Percentiles rank a stretch among this genome's conserved stretches.
Evolutionary conservation across 2,888 invertebrate species (phyloP).

Genomic region (Cephus nigrinus): DNA sequence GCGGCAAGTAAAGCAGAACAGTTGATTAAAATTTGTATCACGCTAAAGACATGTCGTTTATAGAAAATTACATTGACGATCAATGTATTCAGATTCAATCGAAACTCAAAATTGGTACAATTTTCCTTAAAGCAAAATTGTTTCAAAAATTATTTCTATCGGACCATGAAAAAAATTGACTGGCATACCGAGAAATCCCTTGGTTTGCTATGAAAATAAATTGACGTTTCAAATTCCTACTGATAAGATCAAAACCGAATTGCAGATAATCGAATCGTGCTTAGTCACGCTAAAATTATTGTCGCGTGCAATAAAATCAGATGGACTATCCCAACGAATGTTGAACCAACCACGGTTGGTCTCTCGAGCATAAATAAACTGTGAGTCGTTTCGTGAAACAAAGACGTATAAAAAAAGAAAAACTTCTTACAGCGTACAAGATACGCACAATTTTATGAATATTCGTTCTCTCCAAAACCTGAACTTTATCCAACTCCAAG

Average conservation of each 20-base stretch:
- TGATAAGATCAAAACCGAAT: background rate
- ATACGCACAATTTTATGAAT: background rate
- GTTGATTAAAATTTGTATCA: background rate
- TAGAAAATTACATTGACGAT: background rate
- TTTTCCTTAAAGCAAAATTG: background rate
- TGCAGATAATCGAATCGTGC: background rate
- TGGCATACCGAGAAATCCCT: no score
- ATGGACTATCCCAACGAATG: background rate
- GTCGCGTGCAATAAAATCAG: background rate
- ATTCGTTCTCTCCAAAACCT: background rate
- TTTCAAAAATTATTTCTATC: background rate
- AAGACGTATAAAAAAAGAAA: background rate
- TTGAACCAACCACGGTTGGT: background rate
- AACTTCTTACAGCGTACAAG: background rate
- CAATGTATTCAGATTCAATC: background rate
- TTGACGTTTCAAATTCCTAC: background rate
- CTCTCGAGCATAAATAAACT: conserved; percentile 4
- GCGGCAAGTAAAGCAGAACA: background rate
- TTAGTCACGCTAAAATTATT: background rate
- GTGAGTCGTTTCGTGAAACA: background rate
- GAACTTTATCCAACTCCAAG: background rate
- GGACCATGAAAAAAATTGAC: no score
- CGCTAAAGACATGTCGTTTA: background rate
- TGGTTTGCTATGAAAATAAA: background rate
- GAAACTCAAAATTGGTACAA: background rate